These are phyloP conservation scores for Drosophila repletoides DNA, from an alignment of 1,140 invertebrate genomes.

Conservation along the genomic window DNA sequence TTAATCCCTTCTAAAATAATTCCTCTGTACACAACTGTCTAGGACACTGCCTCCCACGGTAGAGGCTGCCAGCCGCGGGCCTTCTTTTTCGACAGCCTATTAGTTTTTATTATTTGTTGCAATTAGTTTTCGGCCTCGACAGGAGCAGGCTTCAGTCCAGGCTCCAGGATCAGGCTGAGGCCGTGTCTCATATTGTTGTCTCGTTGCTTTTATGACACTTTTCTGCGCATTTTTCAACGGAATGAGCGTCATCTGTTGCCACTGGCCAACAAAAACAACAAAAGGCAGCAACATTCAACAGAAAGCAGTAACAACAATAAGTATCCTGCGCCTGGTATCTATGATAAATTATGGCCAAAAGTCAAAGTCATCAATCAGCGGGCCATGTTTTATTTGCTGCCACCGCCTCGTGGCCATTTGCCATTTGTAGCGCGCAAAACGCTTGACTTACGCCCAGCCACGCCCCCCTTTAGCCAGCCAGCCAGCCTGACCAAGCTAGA, in stretches of 20 bases:
- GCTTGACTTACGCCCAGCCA: background rate
- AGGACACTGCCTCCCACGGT: constrained; percentile 13
- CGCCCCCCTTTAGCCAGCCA: background rate
- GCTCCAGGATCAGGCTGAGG: background rate
- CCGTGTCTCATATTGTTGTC: constrained; percentile 2
- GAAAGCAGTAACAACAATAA: constrained; percentile 29
- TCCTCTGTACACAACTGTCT: no score
- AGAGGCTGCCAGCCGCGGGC: constrained; percentile 5
- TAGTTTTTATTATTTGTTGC: constrained; percentile 80
- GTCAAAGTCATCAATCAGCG: constrained; percentile 78
- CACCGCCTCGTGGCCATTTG: constrained; percentile 64
- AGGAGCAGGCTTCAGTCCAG: no score
- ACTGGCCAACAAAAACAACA: constrained; percentile 50
- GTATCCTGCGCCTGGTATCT: constrained; percentile 53
- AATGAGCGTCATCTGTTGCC: constrained; percentile 77
- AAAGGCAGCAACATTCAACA: constrained; percentile 20
- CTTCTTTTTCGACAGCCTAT: constrained; percentile 74
- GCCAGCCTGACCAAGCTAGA: background rate
- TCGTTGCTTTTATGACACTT: constrained; percentile 72
- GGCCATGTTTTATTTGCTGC: constrained; percentile 73
- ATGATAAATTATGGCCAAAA: constrained; percentile 80
- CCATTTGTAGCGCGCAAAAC: constrained; percentile 34
- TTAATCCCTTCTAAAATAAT: no score
- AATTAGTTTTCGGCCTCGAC: constrained; percentile 65
- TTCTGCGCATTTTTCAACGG: constrained; percentile 69